Evolutionary conservation across 2,888 invertebrate genomes (phyloP).

Genomic region (Drosophila sordidapex): DNA sequence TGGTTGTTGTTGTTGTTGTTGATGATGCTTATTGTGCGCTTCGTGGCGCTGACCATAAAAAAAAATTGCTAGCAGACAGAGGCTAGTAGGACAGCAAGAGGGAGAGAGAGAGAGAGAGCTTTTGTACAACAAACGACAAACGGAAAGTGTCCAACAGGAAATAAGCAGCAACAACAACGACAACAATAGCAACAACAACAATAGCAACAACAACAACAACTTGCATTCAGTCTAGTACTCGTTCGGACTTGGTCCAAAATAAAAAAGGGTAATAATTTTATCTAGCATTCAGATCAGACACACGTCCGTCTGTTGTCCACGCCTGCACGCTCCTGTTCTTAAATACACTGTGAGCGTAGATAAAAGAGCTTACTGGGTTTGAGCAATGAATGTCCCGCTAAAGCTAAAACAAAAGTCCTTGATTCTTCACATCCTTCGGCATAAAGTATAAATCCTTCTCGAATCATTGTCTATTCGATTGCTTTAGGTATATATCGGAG

Average conservation of each 20-base stretch:
- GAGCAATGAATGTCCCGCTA: not conserved
- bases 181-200: not conserved
- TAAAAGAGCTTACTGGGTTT: not conserved
- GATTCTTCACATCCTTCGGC: not conserved
- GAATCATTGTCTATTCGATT: not conserved
- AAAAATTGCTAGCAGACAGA: slow-evolving; percentile 35
- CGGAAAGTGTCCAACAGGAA: slow-evolving; percentile 84
- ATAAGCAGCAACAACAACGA: slow-evolving; percentile 69
- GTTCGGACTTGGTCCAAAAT: slow-evolving; percentile 43
- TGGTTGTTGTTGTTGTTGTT: slow-evolving; percentile 58
- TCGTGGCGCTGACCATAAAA: slow-evolving; percentile 65
- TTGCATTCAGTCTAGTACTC: slow-evolving; percentile 44
- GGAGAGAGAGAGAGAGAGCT: slow-evolving; percentile 27
- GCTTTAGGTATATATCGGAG: not conserved
- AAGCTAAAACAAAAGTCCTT: not conserved
- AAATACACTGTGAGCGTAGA: not conserved
- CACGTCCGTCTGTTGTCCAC: slow-evolving; percentile 69
- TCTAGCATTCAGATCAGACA: slow-evolving; percentile 84
- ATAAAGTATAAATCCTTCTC: not conserved
- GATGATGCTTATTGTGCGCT: slow-evolving; percentile 82
- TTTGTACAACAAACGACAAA: slow-evolving; percentile 81
- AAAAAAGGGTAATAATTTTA: slow-evolving; percentile 84
- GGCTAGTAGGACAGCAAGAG: not conserved
- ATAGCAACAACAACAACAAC: slow-evolving; percentile 19
- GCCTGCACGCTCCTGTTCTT: slow-evolving; percentile 10